phyloP scores from a whole-genome alignment of 2,113 vertebrate species.

The Beaufortia kweichowensis region DNA sequence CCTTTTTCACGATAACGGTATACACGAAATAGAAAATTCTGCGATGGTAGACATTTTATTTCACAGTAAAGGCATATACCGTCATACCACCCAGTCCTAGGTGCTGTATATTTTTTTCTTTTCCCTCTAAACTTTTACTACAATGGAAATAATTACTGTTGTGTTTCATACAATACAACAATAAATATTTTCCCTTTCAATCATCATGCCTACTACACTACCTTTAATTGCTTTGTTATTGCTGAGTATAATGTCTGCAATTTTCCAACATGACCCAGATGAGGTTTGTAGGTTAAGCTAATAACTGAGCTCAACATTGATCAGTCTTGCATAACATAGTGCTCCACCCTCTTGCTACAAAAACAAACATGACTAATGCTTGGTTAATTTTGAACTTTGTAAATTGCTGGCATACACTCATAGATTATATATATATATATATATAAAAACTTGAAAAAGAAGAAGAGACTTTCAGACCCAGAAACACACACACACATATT shows the following conservation, averaged over 20 bases:
- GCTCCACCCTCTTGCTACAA: background rate
- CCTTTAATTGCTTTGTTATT: background rate
- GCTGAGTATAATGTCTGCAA: background rate
- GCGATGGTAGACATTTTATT: too few relatives aligned
- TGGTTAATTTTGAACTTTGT: too few relatives aligned
- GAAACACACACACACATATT: conserved; percentile 5
- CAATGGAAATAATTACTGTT: too few relatives aligned
- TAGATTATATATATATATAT: background rate
- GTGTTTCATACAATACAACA: too few relatives aligned
- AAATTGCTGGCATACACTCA: background rate
- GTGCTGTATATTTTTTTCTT: too few relatives aligned
- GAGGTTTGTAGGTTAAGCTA: background rate
- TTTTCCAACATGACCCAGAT: background rate
- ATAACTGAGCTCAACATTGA: background rate
- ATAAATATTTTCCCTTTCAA: background rate
- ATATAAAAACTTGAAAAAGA: background rate
- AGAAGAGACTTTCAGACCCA: background rate
- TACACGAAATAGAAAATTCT: too few relatives aligned
- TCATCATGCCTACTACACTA: background rate
- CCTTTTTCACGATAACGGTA: too few relatives aligned
- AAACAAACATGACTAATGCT: conserved; percentile 6
- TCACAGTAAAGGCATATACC: too few relatives aligned
- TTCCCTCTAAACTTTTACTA: background rate
- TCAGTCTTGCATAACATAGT: background rate
- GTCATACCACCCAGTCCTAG: too few relatives aligned